Evolutionary conservation across 2,888 invertebrate species (phyloP).

Genomic region (Leistus spinibarbis): DNA sequence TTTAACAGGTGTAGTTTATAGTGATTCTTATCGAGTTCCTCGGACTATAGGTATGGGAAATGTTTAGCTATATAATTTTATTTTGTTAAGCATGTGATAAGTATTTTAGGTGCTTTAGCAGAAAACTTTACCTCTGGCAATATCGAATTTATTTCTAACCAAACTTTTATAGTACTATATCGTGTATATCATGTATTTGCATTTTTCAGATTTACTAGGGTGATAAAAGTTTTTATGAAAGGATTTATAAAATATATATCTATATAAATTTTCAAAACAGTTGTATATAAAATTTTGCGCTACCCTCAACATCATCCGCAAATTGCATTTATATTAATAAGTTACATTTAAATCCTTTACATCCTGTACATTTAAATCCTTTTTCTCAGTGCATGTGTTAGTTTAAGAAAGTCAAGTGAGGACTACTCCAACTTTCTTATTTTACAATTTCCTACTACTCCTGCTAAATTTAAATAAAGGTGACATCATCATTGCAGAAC

Average conservation of each 20-base stretch:
- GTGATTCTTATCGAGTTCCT: conserved; percentile 19
- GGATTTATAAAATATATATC: not conserved
- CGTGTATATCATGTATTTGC: not conserved
- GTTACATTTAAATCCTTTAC: too few relatives aligned
- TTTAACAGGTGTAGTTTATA: conserved; percentile 25
- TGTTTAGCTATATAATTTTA: not conserved
- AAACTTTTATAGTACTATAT: not conserved
- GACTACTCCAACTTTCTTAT: too few relatives aligned
- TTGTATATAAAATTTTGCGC: too few relatives aligned
- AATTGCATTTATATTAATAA: too few relatives aligned
- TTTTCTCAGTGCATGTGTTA: too few relatives aligned
- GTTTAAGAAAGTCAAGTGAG: too few relatives aligned
- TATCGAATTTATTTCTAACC: not conserved
- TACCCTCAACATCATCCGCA: too few relatives aligned
- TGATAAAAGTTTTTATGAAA: not conserved
- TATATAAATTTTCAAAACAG: not conserved
- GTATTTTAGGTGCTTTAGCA: not conserved
- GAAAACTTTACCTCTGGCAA: not conserved
- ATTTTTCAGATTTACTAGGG: not conserved
- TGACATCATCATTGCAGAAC: not conserved
- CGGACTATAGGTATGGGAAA: not conserved
- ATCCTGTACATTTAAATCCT: too few relatives aligned
- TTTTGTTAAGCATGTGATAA: not conserved
- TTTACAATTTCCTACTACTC: too few relatives aligned
- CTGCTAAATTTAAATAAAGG: not conserved